Evolutionary conservation across 92 coral and sea anemone genomes (phyloP).

Genomic region (Chrysogorgia sp.): DNA sequence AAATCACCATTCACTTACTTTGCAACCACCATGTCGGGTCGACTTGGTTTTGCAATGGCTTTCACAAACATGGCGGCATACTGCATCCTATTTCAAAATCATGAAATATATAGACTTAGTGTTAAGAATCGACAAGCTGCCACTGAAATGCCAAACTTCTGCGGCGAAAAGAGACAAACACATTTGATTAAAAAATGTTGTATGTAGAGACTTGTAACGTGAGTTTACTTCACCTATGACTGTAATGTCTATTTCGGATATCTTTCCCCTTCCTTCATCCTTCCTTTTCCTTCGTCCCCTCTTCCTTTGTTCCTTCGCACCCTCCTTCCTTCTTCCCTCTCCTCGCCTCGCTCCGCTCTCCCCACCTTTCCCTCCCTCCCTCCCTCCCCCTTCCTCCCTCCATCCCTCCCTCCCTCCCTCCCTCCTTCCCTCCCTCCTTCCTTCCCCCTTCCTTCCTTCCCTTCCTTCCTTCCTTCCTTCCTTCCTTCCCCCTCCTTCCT

Average conservation of each 20-base stretch:
- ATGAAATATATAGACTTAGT: neutral
- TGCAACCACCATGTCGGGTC: slow-evolving; percentile 78
- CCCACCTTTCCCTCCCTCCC: no score
- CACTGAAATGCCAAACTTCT: neutral
- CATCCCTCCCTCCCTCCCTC: no score
- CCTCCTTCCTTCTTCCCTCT: no score
- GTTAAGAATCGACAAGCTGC: neutral
- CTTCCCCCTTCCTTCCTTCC: no score
- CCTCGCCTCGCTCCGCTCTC: no score
- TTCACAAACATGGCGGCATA: slow-evolving; percentile 75
- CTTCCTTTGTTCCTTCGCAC: no score
- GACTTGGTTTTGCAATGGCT: slow-evolving; percentile 80
- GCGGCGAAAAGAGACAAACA: neutral
- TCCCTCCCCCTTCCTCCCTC: no score
- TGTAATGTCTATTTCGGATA: slow-evolving; percentile 79
- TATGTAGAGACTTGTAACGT: neutral
- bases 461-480: no score
- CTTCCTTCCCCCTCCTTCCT: no score
- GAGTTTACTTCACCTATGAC: slow-evolving; percentile 66
- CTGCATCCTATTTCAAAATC: slow-evolving; percentile 63
- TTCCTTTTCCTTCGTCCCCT: no score
- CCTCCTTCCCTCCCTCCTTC: no score
- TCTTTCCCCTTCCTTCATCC: no score
- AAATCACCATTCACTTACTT: slow-evolving; percentile 62
- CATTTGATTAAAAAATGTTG: neutral